Percentiles rank a stretch among this genome's conserved stretches.
These are phyloP conservation scores for Taenioides sp. DNA, from an alignment of 2,797 vertebrate species.

Conservation along the genomic window DNA sequence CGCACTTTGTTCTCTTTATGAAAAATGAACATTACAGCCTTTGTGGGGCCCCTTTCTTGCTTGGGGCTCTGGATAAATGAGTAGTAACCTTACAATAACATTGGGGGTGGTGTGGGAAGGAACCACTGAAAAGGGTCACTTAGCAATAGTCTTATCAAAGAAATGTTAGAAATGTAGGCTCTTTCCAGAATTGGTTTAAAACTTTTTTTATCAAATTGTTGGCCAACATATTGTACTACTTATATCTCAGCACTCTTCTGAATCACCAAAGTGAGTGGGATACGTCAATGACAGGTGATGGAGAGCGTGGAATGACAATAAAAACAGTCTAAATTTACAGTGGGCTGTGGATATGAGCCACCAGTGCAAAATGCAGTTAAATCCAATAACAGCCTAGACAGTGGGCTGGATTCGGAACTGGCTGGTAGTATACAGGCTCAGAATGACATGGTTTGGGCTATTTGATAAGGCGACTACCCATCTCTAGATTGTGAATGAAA, in stretches of 20 bases:
- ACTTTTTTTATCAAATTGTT: too few relatives aligned
- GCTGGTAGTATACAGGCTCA: background rate
- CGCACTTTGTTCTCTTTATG: background rate
- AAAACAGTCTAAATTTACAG: background rate
- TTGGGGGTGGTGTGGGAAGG: background rate
- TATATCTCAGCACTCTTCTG: background rate
- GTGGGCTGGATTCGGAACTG: background rate
- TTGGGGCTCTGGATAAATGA: background rate
- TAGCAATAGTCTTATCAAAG: background rate
- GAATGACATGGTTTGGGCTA: background rate
- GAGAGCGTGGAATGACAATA: background rate
- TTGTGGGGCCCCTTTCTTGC: background rate
- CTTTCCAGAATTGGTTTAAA: background rate
- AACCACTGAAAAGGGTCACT: background rate
- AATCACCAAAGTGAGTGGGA: background rate
- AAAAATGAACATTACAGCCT: background rate
- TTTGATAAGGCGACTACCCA: background rate
- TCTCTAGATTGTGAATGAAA: conserved; percentile 44
- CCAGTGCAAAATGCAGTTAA: background rate
- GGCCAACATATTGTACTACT: too few relatives aligned
- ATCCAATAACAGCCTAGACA: background rate
- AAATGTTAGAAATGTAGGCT: background rate
- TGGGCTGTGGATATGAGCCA: background rate
- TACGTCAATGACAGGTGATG: background rate
- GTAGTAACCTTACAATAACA: background rate